Base-by-base conservation (phyloP, 35 echinoderm and acorn worm genomes). In the Lytechinus variegatus region DNA sequence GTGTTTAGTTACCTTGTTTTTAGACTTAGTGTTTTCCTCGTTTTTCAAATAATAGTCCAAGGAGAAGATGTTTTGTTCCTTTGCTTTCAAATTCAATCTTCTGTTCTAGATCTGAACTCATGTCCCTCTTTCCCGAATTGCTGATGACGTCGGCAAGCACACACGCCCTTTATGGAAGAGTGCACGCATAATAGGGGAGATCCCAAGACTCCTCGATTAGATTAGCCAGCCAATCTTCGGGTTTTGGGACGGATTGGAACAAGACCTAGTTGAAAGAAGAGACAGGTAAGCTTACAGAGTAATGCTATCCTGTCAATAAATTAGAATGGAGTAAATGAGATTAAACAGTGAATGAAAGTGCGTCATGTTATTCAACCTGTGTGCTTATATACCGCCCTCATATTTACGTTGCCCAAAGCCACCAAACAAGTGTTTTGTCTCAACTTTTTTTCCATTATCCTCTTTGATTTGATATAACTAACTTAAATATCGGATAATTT, bases 291-390 rank as follows among this genome's bases (percentile, higher is more conserved):
- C 66, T 79, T 79, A 44, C 2, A 79, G 66, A 79, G 66, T 79
- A 79, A 79, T 79, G 66, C 66, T 79, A 79, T 79, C 66, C n/a
- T 79, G 66, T 79, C 66, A 79, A 79, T 79, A 79, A 79, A 79
- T 79, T 79, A 79, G 66, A 16, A 79, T 24, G 66, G 66, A 79
- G 19, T 79, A 79, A 79, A 79, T 79, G 66, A 16, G 66, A 79
- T 79, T 79, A 79, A 79, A 24, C 66, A 79, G 66, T 27, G 66
- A 79, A 24, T 79, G 66, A 79, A 79, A 79, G 66, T 79, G 66
- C 66, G 66, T 79, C 66, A 79, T 79, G 66, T 79, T 79, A 16
- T 79, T 79, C 66, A 79, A 79, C 66, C 66, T 79, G 16, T 24
- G 21, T 24, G 8, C 66, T 24, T 24, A 16, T 24, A 16, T 79